A percentile compares a stretch with the other conserved stretches of the same genome.
Evolutionary conservation across 2,888 invertebrate species (phyloP).

Genomic region (Meiosimyza platycephala): DNA sequence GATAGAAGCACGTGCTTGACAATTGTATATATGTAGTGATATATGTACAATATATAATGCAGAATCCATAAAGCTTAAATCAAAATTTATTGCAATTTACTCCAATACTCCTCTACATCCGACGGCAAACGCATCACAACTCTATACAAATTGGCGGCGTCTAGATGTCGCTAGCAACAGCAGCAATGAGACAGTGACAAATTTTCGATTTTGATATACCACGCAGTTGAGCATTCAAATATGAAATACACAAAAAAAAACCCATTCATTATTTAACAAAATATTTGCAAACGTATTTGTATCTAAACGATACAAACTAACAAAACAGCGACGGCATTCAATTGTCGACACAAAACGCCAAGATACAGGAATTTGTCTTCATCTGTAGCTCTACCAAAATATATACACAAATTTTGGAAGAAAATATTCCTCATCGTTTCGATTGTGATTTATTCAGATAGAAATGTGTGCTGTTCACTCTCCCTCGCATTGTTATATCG

Average conservation of each 20-base stretch:
- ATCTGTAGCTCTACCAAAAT: neutral
- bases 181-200: slow-evolving; percentile 34
- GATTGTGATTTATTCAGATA: slow-evolving; percentile 32
- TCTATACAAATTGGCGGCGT: slow-evolving; percentile 22
- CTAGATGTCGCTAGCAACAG: slow-evolving; percentile 30
- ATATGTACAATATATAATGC: too few species aligned
- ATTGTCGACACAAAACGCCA: slow-evolving; percentile 1
- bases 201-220: slow-evolving; percentile 33
- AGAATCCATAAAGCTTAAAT: too few species aligned
- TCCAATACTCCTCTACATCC: too few species aligned
- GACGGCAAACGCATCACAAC: slow-evolving; percentile 6
- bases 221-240: slow-evolving; percentile 23
- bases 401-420: neutral
- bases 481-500: neutral
- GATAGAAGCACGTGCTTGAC: too few species aligned
- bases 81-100: too few species aligned
- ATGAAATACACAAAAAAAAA: slow-evolving; percentile 4
- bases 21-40: too few species aligned
- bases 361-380: slow-evolving; percentile 10
- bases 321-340: slow-evolving; percentile 32
- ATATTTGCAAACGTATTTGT: slow-evolving; percentile 2
- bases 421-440: slow-evolving; percentile 23
- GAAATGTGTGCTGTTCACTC: neutral
- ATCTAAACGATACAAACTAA: slow-evolving; percentile 17
- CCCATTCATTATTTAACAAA: slow-evolving; percentile 19